These are phyloP conservation scores for Isaurus tuberculatus DNA, from an alignment of 92 coral and sea anemone genomes.

Conservation along the genomic window DNA sequence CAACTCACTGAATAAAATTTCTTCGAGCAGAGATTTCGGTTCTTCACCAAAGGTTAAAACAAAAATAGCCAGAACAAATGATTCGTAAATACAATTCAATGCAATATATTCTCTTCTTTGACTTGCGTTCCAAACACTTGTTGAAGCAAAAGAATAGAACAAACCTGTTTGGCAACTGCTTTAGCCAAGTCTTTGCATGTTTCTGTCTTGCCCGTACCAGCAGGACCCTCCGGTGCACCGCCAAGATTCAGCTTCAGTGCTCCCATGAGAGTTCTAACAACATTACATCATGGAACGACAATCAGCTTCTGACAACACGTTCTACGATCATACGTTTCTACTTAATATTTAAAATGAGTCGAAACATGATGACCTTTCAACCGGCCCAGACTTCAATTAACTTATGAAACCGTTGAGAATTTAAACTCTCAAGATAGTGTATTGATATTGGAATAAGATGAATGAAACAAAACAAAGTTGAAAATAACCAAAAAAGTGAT, in stretches of 20 bases:
- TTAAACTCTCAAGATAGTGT: too few relatives aligned
- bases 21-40: background rate
- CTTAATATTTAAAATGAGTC: too few relatives aligned
- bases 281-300: background rate
- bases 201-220: constrained; percentile 98
- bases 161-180: constrained; percentile 99
- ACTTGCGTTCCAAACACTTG: background rate
- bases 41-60: background rate
- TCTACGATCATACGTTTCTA: too few relatives aligned
- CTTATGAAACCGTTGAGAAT: too few relatives aligned
- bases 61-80: background rate
- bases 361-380: too few relatives aligned
- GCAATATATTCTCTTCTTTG: background rate
- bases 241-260: constrained; percentile 95
- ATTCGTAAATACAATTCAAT: background rate
- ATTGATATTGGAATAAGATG: too few relatives aligned
- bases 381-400: too few relatives aligned
- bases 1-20: background rate
- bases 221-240: constrained; percentile 99
- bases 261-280: constrained; percentile 91
- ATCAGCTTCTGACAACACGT: background rate
- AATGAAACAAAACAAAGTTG: too few relatives aligned
- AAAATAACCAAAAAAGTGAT: too few relatives aligned
- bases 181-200: constrained; percentile 97
- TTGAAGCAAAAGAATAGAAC: background rate